phyloP scores from a whole-genome alignment of 2,113 vertebrate species.

The Deroptyus accipitrinus region DNA sequence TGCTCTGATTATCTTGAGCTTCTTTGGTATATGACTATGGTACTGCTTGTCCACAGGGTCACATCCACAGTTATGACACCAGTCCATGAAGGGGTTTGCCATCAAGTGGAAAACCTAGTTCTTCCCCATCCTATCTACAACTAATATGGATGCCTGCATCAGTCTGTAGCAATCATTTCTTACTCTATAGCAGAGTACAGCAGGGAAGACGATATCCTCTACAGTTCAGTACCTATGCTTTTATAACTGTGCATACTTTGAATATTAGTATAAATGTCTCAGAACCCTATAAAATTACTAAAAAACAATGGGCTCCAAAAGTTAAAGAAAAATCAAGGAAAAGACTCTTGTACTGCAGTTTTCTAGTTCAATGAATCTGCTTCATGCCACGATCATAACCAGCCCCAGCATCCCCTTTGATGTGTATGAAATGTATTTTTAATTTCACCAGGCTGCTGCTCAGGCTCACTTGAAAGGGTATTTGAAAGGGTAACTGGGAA shows the following conservation, averaged over 20 bases:
- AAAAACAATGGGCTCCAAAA: background rate
- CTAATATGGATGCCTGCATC: background rate
- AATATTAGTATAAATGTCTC: background rate
- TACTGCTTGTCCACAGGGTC: background rate
- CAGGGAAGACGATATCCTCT: background rate
- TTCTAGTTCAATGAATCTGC: background rate
- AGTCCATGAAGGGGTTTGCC: rapidly evolving
- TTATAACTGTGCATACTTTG: background rate
- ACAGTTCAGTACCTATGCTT: background rate
- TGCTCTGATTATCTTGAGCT: background rate
- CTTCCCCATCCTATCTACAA: background rate
- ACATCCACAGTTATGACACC: background rate
- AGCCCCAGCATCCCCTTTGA: background rate
- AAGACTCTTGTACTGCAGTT: background rate
- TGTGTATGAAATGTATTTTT: conserved; percentile 16
- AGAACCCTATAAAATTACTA: background rate
- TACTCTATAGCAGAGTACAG: background rate
- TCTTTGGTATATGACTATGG: background rate
- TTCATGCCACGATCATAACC: background rate
- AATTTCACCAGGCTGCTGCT: conserved; percentile 20
- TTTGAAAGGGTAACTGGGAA: background rate
- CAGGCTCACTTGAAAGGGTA: background rate
- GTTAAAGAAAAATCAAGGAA: background rate
- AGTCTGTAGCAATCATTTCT: background rate
- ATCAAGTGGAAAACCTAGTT: background rate